Conservation (phyloP, 2,113 vertebrate genomes). For the Apeltes quadracus region DNA sequence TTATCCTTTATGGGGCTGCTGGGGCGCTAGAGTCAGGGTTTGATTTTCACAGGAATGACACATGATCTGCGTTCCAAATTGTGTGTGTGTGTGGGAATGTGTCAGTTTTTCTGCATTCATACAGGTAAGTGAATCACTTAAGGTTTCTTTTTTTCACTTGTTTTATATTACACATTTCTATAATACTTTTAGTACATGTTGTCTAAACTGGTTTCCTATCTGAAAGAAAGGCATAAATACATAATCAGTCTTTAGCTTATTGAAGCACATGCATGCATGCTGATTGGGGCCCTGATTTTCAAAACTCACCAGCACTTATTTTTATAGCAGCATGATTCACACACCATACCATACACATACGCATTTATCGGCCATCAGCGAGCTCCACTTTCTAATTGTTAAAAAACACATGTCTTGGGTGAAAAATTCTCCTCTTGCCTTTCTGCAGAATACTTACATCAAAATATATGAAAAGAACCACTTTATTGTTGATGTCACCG, state of each 20-base stretch:
- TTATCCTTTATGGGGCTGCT: not conserved
- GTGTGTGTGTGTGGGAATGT: no score
- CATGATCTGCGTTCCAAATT: not conserved
- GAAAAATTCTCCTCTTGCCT: not conserved
- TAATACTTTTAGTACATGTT: not conserved
- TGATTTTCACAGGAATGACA: not conserved
- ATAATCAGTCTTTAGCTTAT: not conserved
- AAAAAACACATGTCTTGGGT: not conserved
- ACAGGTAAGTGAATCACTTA: no score
- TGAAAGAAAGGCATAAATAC: slow-evolving; percentile 6
- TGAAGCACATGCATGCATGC: not conserved
- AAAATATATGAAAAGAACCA: not conserved
- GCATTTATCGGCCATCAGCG: not conserved
- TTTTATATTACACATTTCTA: not conserved
- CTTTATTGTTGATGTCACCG: no score
- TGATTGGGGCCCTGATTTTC: not conserved
- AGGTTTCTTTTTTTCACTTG: no score
- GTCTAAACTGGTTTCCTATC: not conserved
- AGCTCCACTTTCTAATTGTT: not conserved
- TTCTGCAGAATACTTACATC: not conserved
- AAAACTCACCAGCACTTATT: not conserved
- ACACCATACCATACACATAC: not conserved
- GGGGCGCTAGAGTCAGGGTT: not conserved
- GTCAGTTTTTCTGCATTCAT: no score
- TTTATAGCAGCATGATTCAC: not conserved